Conservation (phyloP, 2,113 vertebrate species). For the Baryphthengus martii region DNA sequence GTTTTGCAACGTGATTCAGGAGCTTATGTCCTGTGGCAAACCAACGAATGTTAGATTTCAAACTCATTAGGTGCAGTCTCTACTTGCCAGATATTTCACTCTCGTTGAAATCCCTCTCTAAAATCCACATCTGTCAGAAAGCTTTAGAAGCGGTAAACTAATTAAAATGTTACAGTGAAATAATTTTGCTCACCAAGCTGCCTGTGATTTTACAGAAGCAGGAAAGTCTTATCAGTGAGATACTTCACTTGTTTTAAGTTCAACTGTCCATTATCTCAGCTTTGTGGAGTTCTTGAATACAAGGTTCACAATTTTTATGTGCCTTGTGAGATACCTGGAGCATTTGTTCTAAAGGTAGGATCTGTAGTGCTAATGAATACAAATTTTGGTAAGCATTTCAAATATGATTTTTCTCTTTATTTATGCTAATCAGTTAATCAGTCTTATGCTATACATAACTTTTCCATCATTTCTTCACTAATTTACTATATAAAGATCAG, state of each 20-base stretch:
- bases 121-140: constrained; percentile 1
- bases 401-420: background rate
- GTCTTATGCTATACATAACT: background rate
- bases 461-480: background rate
- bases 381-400: background rate
- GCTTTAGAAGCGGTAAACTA: background rate
- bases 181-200: background rate
- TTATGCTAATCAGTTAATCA: background rate
- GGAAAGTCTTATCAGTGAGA: background rate
- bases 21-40: background rate
- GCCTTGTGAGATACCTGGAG: background rate
- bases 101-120: background rate
- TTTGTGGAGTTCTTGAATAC: background rate
- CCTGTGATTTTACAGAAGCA: background rate
- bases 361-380: background rate
- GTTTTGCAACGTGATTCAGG: background rate
- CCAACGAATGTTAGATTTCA: accelerated
- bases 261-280: background rate
- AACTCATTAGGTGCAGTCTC: background rate
- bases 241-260: background rate
- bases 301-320: background rate
- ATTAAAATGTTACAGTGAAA: constrained; percentile 31
- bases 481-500: background rate
- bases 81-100: background rate
- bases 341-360: background rate